Percentiles rank a stretch among this genome's conserved stretches.
Evolutionary conservation across 1,140 invertebrate genomes (phyloP).

Genomic region (Adelges cooleyi): DNA sequence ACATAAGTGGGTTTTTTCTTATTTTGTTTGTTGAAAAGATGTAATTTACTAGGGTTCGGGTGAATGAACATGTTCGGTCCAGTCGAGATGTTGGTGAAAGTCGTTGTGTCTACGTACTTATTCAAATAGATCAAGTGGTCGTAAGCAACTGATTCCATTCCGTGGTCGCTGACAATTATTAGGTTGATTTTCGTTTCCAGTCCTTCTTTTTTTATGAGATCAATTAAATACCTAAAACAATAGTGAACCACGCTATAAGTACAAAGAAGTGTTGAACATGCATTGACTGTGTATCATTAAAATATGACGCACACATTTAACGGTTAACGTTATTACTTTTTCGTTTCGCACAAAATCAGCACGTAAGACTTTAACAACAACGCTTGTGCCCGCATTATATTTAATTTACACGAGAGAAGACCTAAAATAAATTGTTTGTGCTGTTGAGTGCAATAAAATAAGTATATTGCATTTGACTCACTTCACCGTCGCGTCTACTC

Average conservation of each 20-base stretch:
- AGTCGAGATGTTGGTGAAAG: constrained; percentile 41
- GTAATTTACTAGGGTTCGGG: constrained; percentile 41
- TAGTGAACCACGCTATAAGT: no score
- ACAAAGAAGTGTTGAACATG: no score
- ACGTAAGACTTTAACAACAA: no score
- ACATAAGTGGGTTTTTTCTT: not conserved
- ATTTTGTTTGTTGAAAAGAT: not conserved
- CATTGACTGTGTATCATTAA: no score
- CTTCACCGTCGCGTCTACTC: constrained; percentile 46
- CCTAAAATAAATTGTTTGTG: no score
- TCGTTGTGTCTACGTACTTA: constrained; percentile 41
- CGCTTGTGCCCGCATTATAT: no score
- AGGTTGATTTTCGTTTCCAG: constrained; percentile 50
- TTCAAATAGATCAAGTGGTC: constrained; percentile 48
- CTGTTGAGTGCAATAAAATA: no score
- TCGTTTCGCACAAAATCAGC: no score
- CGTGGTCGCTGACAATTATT: constrained; percentile 63
- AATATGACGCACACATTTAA: no score
- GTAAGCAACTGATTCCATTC: constrained; percentile 47
- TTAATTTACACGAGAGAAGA: no score
- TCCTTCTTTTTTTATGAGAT: constrained; percentile 41
- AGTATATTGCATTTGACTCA: no score
- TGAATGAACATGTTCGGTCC: constrained; percentile 44
- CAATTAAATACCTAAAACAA: constrained; percentile 42
- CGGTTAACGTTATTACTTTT: no score